Conservation (phyloP, 2,113 vertebrate genomes). For the Chaenogobius annularis region DNA sequence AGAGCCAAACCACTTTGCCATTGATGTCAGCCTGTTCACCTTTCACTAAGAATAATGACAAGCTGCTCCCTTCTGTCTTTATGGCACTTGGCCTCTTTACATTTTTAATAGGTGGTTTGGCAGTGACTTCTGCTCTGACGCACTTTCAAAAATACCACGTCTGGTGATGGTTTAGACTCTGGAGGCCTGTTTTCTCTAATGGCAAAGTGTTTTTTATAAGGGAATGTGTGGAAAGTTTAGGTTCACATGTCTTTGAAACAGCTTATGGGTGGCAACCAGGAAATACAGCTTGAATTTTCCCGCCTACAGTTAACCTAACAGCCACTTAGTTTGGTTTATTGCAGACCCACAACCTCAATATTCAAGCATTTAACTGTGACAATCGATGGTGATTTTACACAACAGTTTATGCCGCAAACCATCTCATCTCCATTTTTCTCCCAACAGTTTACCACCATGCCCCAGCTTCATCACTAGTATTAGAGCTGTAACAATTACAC, state of each 20-base stretch:
- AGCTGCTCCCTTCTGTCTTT: conserved; percentile 75
- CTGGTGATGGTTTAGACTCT: conserved; percentile 71
- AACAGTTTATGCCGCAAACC: conserved; percentile 33
- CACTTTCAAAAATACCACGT: conserved; percentile 72
- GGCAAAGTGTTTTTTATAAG: conserved; percentile 74
- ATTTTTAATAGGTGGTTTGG: conserved; percentile 79
- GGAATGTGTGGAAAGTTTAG: conserved; percentile 57
- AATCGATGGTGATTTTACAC: conserved; percentile 33
- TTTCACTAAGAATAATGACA: conserved; percentile 82
- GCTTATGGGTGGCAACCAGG: conserved; percentile 46
- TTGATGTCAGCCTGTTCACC: conserved; percentile 79
- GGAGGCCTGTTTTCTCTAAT: conserved; percentile 30
- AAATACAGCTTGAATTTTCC: conserved; percentile 49
- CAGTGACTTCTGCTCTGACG: conserved; percentile 63
- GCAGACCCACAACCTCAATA: neutral
- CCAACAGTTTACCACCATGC: too few species aligned
- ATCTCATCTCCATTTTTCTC: too few species aligned
- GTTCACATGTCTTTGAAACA: conserved; percentile 50
- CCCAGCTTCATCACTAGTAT: too few species aligned
- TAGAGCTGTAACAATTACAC: too few species aligned
- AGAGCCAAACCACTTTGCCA: conserved; percentile 64
- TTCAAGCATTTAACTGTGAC: conserved; percentile 30
- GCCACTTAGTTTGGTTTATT: conserved; percentile 6
- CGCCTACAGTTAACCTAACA: conserved; percentile 9
- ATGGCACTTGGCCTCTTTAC: conserved; percentile 73